phyloP scores from a whole-genome alignment of 2,888 invertebrate species.

The Caradrina clavipalpis region DNA sequence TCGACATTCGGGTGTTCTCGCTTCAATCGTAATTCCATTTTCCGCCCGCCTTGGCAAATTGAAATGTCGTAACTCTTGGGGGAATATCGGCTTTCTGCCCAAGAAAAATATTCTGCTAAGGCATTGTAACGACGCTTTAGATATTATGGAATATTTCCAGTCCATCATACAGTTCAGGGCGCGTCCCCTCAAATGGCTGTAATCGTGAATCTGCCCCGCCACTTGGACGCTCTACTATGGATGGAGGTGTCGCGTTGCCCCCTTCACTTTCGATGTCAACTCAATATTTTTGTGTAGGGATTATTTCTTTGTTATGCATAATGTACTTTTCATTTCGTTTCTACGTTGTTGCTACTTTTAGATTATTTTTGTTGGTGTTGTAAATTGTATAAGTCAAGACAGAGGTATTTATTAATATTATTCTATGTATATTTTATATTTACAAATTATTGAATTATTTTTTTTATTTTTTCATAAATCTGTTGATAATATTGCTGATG shows the following conservation, averaged over 20 bases:
- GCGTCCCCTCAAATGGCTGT: conserved; percentile 83
- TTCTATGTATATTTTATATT: not conserved
- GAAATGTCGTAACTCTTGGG: conserved; percentile 91
- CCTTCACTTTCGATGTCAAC: conserved; percentile 75
- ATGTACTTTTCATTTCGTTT: conserved; percentile 62
- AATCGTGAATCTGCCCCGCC: conserved; percentile 83
- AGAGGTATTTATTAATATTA: not conserved
- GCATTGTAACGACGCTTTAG: conserved; percentile 88
- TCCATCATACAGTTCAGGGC: conserved; percentile 84
- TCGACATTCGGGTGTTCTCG: conserved; percentile 84
- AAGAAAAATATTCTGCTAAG: conserved; percentile 90
- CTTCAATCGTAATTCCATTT: conserved; percentile 91
- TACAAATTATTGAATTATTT: no score
- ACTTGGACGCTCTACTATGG: conserved; percentile 76
- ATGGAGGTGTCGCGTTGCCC: conserved; percentile 68
- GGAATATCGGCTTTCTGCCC: conserved; percentile 91
- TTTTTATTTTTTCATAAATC: no score
- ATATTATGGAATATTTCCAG: conserved; percentile 90
- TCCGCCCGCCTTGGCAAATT: conserved; percentile 92
- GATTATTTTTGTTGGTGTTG: conserved; percentile 4
- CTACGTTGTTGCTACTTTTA: conserved; percentile 33
- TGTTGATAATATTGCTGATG: no score
- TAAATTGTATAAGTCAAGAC: conserved; percentile 31
- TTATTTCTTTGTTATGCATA: conserved; percentile 66
- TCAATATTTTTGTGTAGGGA: conserved; percentile 65